Evolutionary conservation across 2,113 vertebrate genomes (phyloP), one percentile per base, ranked within the genome.

Genomic region (Ptychochromis oligacanthus): DNA sequence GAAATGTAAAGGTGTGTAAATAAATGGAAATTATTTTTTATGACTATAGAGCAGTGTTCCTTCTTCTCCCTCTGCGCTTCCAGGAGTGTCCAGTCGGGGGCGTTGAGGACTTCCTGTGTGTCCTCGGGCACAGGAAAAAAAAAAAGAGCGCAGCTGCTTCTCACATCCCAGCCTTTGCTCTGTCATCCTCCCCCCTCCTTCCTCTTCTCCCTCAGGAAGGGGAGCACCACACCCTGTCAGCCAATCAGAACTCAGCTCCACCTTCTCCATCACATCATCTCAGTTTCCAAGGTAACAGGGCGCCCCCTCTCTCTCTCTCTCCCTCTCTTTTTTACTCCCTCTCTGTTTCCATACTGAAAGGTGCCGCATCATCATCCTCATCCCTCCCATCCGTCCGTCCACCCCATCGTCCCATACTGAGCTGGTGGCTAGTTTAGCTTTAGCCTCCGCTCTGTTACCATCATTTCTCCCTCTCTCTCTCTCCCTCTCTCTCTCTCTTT

Each of bases 351-450:
- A 76, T 92, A 91, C 96, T 95, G 96, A 97, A 98, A 98, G 97
- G 97, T 97, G 97, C 97, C 96, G 97, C 97, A 99, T 98, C 98
- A 98, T 97, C 95, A 90, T 98, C 97, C 97, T 97, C 87, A 20
- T 86, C 91, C 87, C 65, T 87, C 85, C 89, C 92, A 92, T 94
- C 93, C 84, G 34, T 62, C 83, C 83, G 34, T 58, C 83, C 83
- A 92, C 96, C 95, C 75, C 59, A 20, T 49, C 70, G 94, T 96
- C 96, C 84, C 81, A 78, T 2, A 61, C 81, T 61, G 79, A 84
- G 97, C 97, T 96, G 95, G 96, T 96, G 96, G 97, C 96, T 97
- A 96, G 95, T 83, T 96, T 97, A 97, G 97, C 97, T 94, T 96
- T 96, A 97, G 96, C 97, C 95, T 95, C 95, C 93, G 95, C 52